Base-by-base conservation (phyloP, 2,113 vertebrate genomes). In the Atlantisia rogersi region DNA sequence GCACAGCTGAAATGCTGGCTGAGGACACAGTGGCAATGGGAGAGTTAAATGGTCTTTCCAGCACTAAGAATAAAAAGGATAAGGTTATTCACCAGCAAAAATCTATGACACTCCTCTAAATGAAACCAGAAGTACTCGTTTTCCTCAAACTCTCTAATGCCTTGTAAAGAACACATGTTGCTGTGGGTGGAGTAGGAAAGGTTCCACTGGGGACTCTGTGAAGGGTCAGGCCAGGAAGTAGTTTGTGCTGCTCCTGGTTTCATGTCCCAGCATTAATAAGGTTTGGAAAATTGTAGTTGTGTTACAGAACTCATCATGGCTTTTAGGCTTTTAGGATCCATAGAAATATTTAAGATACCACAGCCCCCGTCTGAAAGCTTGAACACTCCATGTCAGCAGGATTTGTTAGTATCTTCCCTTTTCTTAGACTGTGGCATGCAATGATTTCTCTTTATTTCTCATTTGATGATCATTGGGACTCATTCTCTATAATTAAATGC, bases 281-380 rank as follows among this genome's bases (percentile, higher is more conserved):
- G 14, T 29, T 83, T 86, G 29, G 35, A 70, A 90, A 52, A 53
- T 24, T 3, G 4, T 22, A 35, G 10, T 50, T 52, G 13, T 46
- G 35, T 31, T 50, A 2, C 55, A n/a, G 32, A 70, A 62, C 11
- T 39, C 25, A 15, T 53, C 6, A 4, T 11, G 40, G 17, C 64
- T 63, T 59, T 62, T 29, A 24, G 40, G 17, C 64, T 63, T 59
- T 62, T 29, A 24, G 37, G 25, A 80, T 37, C 7, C 7, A 21
- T 19, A 48, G 35, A 59, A 25, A 10, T 65, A 5, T 37, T 44
- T 21, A 18, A 88, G 42, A 21, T 31, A 12, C 4, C 44, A 20
- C 22, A 20, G 10, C 12, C 10, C 16, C 2, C 12, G 0, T 19
- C 10, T 0, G 0, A 32, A 56, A 46, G 16, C 40, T 81, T 18